Percentiles rank a stretch among this genome's conserved stretches.
phyloP scores from a whole-genome alignment of 2,888 invertebrate genomes.

The Portevinia maculata region DNA sequence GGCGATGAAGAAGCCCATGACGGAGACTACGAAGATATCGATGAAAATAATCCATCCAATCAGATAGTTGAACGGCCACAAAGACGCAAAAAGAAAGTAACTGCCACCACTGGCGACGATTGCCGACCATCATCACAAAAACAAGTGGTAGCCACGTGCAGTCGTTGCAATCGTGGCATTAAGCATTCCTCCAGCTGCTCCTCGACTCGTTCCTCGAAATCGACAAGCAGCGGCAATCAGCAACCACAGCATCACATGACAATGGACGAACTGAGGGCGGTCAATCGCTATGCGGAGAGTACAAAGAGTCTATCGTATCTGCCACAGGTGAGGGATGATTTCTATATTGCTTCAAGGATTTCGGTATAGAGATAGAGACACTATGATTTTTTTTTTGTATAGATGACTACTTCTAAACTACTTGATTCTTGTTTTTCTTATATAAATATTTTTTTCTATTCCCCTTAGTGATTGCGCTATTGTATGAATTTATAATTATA shows the following conservation, averaged over 20 bases:
- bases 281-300: slow-evolving; percentile 95
- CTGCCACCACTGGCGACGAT: slow-evolving; percentile 53
- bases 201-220: slow-evolving; percentile 88
- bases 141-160: slow-evolving; percentile 77
- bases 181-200: slow-evolving; percentile 85
- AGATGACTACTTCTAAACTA: slow-evolving; percentile 67
- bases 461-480: slow-evolving; percentile 63
- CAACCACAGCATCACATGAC: slow-evolving; percentile 86
- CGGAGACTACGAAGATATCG: slow-evolving; percentile 78
- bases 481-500: slow-evolving; percentile 51
- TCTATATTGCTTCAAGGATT: slow-evolving; percentile 82
- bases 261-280: slow-evolving; percentile 91
- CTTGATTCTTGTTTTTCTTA: slow-evolving; percentile 57
- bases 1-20: slow-evolving; percentile 77
- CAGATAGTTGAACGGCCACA: slow-evolving; percentile 68
- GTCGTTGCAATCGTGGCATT: slow-evolving; percentile 81
- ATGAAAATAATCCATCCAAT: slow-evolving; percentile 76
- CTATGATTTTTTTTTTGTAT: slow-evolving; percentile 27
- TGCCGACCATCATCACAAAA: slow-evolving; percentile 71
- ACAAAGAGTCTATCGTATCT: slow-evolving; percentile 95
- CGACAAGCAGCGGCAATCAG: slow-evolving; percentile 82
- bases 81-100: slow-evolving; percentile 70
- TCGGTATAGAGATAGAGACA: slow-evolving; percentile 78
- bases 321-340: slow-evolving; percentile 90
- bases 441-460: slow-evolving; percentile 32